These are phyloP conservation scores for Tinamus major DNA, from an alignment of 2,797 vertebrate genomes.

Conservation along the genomic window DNA sequence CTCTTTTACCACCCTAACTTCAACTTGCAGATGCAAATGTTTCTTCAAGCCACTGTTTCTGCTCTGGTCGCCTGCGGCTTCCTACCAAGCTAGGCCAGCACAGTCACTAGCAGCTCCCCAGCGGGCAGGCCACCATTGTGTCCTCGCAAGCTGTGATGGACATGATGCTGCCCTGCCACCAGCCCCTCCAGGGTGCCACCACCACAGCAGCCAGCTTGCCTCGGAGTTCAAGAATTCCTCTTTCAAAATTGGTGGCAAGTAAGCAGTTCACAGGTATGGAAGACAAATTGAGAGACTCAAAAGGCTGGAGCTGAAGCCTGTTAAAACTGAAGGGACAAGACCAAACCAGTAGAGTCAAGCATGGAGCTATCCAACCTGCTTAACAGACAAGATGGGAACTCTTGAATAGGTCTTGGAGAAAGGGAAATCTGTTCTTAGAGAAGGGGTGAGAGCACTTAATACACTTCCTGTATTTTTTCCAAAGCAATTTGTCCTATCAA, in stretches of 20 bases:
- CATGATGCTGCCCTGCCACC: background rate
- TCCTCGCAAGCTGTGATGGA: background rate
- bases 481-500: background rate
- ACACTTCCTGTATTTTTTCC: background rate
- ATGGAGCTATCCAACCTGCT: fast-evolving
- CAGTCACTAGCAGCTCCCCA: background rate
- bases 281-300: background rate
- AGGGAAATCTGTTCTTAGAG: background rate
- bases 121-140: background rate
- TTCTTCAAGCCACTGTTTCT: background rate
- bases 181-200: background rate
- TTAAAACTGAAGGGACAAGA: background rate
- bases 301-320: background rate
- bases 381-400: background rate
- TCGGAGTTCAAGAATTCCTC: background rate
- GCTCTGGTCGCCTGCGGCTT: background rate
- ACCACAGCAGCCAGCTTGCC: background rate
- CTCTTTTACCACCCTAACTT: background rate
- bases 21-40: background rate
- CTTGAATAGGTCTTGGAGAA: background rate
- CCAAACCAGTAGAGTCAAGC: background rate
- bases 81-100: fast-evolving
- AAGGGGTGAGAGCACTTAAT: background rate
- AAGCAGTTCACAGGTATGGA: background rate
- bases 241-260: background rate